phyloP scores from a whole-genome alignment of 2,888 invertebrate species.

The Lysandra bellargus region DNA sequence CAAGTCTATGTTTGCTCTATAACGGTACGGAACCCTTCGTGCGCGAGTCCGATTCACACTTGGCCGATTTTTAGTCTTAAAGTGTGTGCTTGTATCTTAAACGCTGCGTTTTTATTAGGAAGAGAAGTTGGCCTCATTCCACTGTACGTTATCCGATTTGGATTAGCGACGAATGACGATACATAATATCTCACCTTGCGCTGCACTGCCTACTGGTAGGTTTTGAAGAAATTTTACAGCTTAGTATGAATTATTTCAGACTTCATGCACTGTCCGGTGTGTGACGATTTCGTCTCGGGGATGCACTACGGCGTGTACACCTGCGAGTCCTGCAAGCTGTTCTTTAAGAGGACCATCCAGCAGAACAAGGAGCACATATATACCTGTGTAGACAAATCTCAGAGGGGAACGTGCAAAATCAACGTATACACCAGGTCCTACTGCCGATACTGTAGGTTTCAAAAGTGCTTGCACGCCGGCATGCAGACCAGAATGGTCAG shows the following conservation, averaged over 20 bases:
- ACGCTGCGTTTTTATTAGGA: no score
- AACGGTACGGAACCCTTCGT: no score
- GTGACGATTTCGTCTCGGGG: slow-evolving; percentile 52
- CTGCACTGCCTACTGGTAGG: no score
- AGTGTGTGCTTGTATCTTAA: neutral
- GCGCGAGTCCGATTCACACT: no score
- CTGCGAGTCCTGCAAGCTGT: slow-evolving; percentile 60
- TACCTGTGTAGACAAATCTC: slow-evolving; percentile 42
- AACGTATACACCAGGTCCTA: slow-evolving; percentile 48
- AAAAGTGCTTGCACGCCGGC: slow-evolving; percentile 51
- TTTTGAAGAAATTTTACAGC: neutral
- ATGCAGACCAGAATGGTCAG: slow-evolving; percentile 51
- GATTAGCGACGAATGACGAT: no score
- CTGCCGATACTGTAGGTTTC: slow-evolving; percentile 53
- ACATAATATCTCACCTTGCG: no score
- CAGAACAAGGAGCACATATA: slow-evolving; percentile 49
- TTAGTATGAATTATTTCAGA: slow-evolving; percentile 8
- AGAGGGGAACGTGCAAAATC: slow-evolving; percentile 45
- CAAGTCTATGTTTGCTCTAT: no score
- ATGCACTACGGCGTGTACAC: slow-evolving; percentile 55
- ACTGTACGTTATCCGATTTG: no score
- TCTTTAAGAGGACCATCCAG: slow-evolving; percentile 58
- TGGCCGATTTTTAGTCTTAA: neutral
- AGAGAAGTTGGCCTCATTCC: no score
- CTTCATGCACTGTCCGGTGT: slow-evolving; percentile 49